These are phyloP conservation scores for Acanthoscelides obtectus DNA, from an alignment of 2,888 invertebrate species.

Conservation along the genomic window DNA sequence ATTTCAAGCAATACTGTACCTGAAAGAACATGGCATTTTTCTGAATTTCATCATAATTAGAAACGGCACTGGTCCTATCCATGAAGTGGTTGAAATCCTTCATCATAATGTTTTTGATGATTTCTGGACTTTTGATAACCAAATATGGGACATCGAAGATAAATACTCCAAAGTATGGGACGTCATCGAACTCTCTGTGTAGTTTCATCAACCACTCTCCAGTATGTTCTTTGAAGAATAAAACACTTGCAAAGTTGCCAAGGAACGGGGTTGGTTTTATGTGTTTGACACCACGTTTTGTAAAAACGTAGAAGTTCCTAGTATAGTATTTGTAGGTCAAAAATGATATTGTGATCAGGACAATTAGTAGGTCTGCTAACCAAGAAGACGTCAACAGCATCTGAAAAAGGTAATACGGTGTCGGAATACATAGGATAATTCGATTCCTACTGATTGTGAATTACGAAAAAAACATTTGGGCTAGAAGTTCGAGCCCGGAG, in stretches of 20 bases:
- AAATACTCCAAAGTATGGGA: slow-evolving; percentile 45
- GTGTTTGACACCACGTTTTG: neutral
- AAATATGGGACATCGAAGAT: slow-evolving; percentile 48
- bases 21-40: slow-evolving; percentile 45
- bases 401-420: neutral
- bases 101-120: slow-evolving; percentile 47
- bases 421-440: too few relatives aligned
- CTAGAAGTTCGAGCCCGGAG: too few relatives aligned
- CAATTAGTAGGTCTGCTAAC: neutral
- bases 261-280: neutral
- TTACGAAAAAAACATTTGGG: too few relatives aligned
- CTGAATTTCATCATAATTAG: slow-evolving; percentile 44
- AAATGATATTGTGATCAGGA: neutral
- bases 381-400: neutral
- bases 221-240: neutral
- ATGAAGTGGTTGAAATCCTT: slow-evolving; percentile 49
- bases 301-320: neutral
- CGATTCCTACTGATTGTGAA: too few relatives aligned
- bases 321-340: neutral
- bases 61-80: slow-evolving; percentile 46
- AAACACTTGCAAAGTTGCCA: neutral
- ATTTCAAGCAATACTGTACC: too few relatives aligned
- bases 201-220: neutral
- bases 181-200: neutral
- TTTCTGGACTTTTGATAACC: slow-evolving; percentile 45